Evolutionary conservation across 92 coral and sea anemone species (phyloP), one percentile per base, ranked within the genome.

Genomic region (Porites rus): DNA sequence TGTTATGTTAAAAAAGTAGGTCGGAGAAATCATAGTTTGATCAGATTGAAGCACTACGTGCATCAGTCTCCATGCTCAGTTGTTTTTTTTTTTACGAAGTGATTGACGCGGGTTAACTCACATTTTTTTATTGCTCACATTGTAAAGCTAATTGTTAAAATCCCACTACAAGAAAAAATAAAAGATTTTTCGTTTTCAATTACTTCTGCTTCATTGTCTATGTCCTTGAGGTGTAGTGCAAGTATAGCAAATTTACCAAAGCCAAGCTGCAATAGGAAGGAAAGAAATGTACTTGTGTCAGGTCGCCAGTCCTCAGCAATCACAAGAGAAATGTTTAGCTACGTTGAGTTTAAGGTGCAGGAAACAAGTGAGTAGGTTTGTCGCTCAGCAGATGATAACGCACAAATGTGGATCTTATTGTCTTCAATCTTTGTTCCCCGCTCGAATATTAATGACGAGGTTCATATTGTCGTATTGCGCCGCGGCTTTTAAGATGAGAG

Each of bases 1-100:
- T 2, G 82, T 71, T 78, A 63, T 43, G 43, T 78, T 46, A 1
- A 62, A 46, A 17, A 10, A 13, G 56, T 28, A 18, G 18, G 14
- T 16, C 1, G 58, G 82, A 78, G 82, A 78, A 43, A 78, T 31
- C 59, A 11, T 18, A 46, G 20, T 63, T 46, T 62, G 82, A n/a
- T 61, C 61, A 78, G 69, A 77, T 28, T 75, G 79, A n/a, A 38
- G 52, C 12, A 20, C 51, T 3, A 0, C n/a, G 1, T 24, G 5
- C 11, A 8, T 6, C n/a, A 50, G 17, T 28, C 31, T 28, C 0
- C 31, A 2, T 1, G 25, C 28, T 11, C 53, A 25, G 22, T 17
- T 21, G 11, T 17, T 54, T 67, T 17, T 25, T 6, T 3, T 28
- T 51, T 21, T 1, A 4, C 8, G 11, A 68, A 54, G 28, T 1